These are phyloP conservation scores for Lordiphosa andalusiaca DNA, from an alignment of 2,888 invertebrate genomes.

Conservation along the genomic window DNA sequence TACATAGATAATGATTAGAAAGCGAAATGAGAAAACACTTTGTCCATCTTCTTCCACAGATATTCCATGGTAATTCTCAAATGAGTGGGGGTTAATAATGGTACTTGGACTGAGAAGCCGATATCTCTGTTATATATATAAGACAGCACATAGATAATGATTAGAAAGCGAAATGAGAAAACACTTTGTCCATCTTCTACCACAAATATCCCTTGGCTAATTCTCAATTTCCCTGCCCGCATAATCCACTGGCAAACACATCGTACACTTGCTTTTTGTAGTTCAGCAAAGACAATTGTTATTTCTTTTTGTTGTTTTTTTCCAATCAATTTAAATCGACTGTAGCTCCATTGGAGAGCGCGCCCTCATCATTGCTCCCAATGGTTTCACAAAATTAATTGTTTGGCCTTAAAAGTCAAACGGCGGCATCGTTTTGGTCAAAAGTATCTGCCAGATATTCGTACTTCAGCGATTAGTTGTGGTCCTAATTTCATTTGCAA, in stretches of 20 bases:
- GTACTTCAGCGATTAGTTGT: conserved; percentile 60
- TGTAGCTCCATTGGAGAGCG: conserved; percentile 40
- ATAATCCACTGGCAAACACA: conserved; percentile 18
- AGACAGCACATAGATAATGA: no score
- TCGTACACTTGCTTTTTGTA: conserved; percentile 36
- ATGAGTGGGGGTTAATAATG: no score
- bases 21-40: no score
- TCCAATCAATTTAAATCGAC: conserved; percentile 32
- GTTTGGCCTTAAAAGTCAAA: conserved; percentile 52
- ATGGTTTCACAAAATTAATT: conserved; percentile 61
- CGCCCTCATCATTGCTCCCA: conserved; percentile 48
- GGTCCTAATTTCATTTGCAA: conserved; percentile 46
- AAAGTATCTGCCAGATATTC: conserved; percentile 40
- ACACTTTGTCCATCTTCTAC: no score
- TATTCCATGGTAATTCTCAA: no score
- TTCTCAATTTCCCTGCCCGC: not conserved
- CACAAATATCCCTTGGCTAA: no score
- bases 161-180: no score
- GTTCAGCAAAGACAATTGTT: conserved; percentile 17
- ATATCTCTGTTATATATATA: no score
- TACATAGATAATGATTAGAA: no score
- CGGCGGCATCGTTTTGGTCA: conserved; percentile 25
- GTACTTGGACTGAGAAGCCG: no score
- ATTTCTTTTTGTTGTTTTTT: conserved; percentile 12
- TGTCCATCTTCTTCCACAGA: no score